phyloP scores from a whole-genome alignment of 2,888 invertebrate species.

The Lithophane ornitopus region DNA sequence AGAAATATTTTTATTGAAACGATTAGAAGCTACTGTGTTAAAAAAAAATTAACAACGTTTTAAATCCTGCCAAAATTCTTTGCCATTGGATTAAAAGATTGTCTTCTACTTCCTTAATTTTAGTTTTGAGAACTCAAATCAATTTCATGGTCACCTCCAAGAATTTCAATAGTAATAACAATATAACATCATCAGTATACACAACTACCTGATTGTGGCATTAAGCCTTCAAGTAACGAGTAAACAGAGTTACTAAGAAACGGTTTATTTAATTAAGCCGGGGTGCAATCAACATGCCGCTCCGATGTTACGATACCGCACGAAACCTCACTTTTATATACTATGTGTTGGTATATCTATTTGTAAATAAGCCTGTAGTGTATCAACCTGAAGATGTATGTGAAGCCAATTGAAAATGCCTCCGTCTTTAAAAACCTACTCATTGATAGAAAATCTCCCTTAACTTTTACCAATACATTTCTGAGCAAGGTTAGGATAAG shows the following conservation, averaged over 20 bases:
- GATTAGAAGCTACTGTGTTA: not conserved
- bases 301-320: constrained; percentile 66
- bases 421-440: not conserved
- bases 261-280: constrained; percentile 87
- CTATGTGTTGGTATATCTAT: constrained; percentile 28
- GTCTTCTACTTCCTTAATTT: not conserved
- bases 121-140: not conserved
- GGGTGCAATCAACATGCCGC: constrained; percentile 81
- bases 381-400: not conserved
- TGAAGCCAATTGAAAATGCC: not conserved
- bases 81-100: not conserved
- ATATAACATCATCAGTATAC: constrained; percentile 45
- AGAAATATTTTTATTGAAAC: not conserved
- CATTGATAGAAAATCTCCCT: not conserved
- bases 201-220: constrained; percentile 47
- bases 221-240: constrained; percentile 53
- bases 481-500: not conserved
- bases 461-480: not conserved
- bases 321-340: constrained; percentile 44
- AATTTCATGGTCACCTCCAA: not conserved
- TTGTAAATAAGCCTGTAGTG: constrained; percentile 3
- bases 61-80: not conserved
- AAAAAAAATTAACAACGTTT: too few species aligned
- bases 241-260: constrained; percentile 75
- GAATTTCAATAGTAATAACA: constrained; percentile 25